These are phyloP conservation scores for Nesoenas mayeri DNA, from an alignment of 2,113 vertebrate genomes.

Conservation along the genomic window DNA sequence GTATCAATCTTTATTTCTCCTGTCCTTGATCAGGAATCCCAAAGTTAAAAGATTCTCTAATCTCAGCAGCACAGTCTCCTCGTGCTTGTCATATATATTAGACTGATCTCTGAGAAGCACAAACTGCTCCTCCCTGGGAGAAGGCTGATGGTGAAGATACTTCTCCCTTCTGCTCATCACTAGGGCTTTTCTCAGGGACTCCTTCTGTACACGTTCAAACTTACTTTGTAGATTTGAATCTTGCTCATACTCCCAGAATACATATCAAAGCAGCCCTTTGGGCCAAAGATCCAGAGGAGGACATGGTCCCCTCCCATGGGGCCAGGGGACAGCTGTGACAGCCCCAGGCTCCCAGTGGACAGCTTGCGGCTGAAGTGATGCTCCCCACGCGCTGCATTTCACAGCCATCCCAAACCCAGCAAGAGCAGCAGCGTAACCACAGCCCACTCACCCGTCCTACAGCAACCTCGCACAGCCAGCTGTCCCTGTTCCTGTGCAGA, in stretches of 20 bases:
- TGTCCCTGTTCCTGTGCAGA: background rate
- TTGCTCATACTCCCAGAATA: background rate
- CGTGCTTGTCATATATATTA: background rate
- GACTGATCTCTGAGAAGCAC: background rate
- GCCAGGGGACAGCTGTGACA: background rate
- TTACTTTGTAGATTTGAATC: background rate
- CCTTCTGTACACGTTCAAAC: accelerated
- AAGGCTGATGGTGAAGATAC: background rate
- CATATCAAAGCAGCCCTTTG: background rate
- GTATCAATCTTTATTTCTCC: background rate
- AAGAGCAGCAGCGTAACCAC: background rate
- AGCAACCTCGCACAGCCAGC: background rate
- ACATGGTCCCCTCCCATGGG: accelerated
- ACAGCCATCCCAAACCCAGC: background rate
- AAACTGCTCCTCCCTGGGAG: background rate
- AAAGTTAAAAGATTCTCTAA: background rate
- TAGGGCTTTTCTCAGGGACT: background rate
- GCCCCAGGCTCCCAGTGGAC: background rate
- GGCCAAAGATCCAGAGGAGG: background rate
- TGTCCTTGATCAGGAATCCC: background rate
- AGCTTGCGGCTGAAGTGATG: background rate
- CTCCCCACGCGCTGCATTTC: accelerated
- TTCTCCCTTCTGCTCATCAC: background rate
- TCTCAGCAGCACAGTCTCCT: background rate
- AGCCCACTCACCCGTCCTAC: background rate